A percentile compares a stretch with the other conserved stretches of the same genome.
Evolutionary conservation across 1,140 invertebrate species (phyloP).

Genomic region (Ceratosolen fusciceps): DNA sequence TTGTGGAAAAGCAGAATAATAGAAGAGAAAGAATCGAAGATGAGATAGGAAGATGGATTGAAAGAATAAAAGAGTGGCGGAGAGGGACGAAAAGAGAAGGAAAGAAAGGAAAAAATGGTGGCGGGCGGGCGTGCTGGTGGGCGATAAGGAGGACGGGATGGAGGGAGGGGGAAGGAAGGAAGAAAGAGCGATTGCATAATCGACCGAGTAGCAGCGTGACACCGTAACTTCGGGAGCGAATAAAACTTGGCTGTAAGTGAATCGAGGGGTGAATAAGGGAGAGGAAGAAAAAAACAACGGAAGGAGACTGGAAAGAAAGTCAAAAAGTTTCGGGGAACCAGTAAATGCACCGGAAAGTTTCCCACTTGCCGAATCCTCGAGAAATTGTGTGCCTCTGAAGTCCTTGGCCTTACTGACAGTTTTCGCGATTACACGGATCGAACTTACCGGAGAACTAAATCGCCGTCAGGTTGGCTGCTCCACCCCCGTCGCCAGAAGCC

Average conservation of each 20-base stretch:
- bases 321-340: constrained; percentile 48
- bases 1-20: not conserved
- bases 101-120: too few species aligned
- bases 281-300: constrained; percentile 52
- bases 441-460: constrained; percentile 26
- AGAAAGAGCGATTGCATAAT: constrained; percentile 56
- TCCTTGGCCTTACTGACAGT: constrained; percentile 44
- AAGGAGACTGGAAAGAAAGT: constrained; percentile 15
- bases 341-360: constrained; percentile 61
- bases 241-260: constrained; percentile 61
- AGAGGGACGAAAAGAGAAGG: not conserved
- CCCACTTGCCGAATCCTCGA: constrained; percentile 54
- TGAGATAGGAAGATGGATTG: constrained; percentile 23
- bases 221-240: constrained; percentile 57
- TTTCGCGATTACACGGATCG: constrained; percentile 38
- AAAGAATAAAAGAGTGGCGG: constrained; percentile 7
- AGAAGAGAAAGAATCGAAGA: not conserved
- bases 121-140: too few species aligned
- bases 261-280: constrained; percentile 56
- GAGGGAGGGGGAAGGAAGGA: constrained; percentile 5
- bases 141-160: not conserved
- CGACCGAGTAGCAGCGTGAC: constrained; percentile 53
- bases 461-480: not conserved
- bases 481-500: not conserved
- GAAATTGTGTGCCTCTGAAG: not conserved